Evolutionary conservation across 2,113 vertebrate genomes (phyloP), one percentile per base, ranked within the genome.

Genomic region (Australoheros scitulus): DNA sequence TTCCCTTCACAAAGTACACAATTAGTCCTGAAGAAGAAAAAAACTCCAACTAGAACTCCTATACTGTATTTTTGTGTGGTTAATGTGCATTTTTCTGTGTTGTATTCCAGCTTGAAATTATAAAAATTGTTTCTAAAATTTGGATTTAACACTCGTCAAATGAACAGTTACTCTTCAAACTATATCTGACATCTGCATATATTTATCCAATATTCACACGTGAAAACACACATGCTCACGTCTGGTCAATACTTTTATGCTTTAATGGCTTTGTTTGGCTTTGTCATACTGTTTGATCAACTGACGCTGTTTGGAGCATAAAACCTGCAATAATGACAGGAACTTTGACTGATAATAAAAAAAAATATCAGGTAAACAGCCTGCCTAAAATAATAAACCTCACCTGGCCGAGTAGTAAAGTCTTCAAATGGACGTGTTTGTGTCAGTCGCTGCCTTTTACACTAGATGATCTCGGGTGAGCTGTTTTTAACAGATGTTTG

Each of bases 261-360:
- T 85, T 84, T 92, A 87, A 93, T 88, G 84, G 65, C 80, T 38
- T 52, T 88, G 89, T 92, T 93, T 92, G 70, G 78, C 52, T 36
- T 41, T 7, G 5, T 74, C 18, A 2, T 26, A 18, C 15, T 92
- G 91, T 92, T 92, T 92, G 91, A 90, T 81, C 85, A 89, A 50
- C 72, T 52, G 59, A 76, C 2, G 83, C 79, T 80, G 80, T 76
- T 75, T 72, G 47, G 79, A 63, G 72, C 61, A 80, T 70, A 76
- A 81, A 79, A 70, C 43, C n/a, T 5, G 14, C 11, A 76, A 77
- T 90, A 88, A 90, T 81, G 89, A 87, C 11, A 17, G 87, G 92
- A 88, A 88, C 92, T 87, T 87, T 83, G 88, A 82, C 83, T 86
- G 79, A 34, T 6, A 11, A 80, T 55, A 34, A 34, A 34, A 34